A percentile compares a stretch with the other conserved stretches of the same genome.
Conservation (phyloP, 2,797 vertebrate species). For the Cynodonichthys magdalenae region DNA sequence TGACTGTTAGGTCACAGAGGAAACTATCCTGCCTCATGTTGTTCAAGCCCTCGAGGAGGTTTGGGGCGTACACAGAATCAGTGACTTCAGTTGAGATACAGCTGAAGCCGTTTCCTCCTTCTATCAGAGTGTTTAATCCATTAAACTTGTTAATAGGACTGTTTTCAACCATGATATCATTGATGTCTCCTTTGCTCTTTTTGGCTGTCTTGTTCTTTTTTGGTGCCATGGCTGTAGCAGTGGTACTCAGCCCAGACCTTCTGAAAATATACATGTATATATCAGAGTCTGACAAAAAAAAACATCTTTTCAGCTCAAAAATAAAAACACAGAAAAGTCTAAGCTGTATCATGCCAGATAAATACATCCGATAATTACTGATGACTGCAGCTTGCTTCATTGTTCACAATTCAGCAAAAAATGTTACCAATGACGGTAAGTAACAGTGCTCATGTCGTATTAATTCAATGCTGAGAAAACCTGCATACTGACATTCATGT, state of each 20-base stretch:
- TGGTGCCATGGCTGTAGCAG: conserved; percentile 93
- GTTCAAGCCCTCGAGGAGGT: conserved; percentile 93
- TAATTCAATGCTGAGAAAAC: not conserved
- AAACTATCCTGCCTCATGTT: conserved; percentile 95
- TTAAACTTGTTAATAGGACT: conserved; percentile 92
- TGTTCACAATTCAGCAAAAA: not conserved
- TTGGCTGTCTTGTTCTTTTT: conserved; percentile 96
- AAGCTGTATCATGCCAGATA: not conserved
- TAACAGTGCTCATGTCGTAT: not conserved
- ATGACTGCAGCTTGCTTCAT: not conserved
- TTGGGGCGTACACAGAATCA: conserved; percentile 90
- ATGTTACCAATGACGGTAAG: not conserved
- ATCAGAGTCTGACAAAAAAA: conserved; percentile 8
- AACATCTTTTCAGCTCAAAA: not conserved
- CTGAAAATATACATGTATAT: conserved; percentile 50
- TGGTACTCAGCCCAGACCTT: conserved; percentile 86
- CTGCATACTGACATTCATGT: not conserved
- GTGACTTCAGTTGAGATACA: conserved; percentile 96
- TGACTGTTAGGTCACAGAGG: conserved; percentile 93
- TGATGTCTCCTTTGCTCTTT: conserved; percentile 94
- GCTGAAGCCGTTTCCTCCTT: conserved; percentile 94
- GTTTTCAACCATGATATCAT: conserved; percentile 94
- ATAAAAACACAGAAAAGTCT: not conserved
- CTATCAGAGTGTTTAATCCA: conserved; percentile 90
- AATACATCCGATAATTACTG: not conserved